Evolutionary conservation across 1,140 invertebrate species (phyloP).

Genomic region (Spodoptera frugiperda): DNA sequence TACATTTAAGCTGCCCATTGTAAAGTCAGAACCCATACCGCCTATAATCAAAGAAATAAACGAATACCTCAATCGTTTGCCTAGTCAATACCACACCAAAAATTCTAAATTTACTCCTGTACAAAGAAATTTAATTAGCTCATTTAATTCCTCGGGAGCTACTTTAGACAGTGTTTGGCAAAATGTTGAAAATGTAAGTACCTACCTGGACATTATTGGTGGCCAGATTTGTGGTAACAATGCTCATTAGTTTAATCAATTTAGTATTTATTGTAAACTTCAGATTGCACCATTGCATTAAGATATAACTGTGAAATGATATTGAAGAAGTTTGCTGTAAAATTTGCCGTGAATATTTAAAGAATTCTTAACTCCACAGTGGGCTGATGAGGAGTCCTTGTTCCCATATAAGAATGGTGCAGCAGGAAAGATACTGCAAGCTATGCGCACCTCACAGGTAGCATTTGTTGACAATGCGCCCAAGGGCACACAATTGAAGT

Average conservation of each 20-base stretch:
- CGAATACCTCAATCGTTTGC: conserved; percentile 74
- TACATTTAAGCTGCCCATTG: conserved; percentile 63
- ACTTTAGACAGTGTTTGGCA: conserved; percentile 64
- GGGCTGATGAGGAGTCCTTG: conserved; percentile 89
- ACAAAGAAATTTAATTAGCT: conserved; percentile 67
- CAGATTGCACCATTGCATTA: background rate
- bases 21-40: conserved; percentile 65
- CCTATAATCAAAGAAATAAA: conserved; percentile 76
- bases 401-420: conserved; percentile 88
- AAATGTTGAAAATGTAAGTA: conserved; percentile 71
- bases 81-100: conserved; percentile 70
- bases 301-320: background rate
- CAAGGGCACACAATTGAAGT: conserved; percentile 96
- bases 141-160: conserved; percentile 67
- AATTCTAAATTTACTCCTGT: conserved; percentile 68
- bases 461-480: conserved; percentile 91
- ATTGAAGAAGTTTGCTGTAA: background rate
- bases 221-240: background rate
- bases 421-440: conserved; percentile 90
- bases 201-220: conserved; percentile 23
- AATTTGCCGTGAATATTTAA: background rate
- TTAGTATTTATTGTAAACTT: too few species aligned
- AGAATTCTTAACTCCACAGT: conserved; percentile 86
- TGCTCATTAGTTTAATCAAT: too few species aligned
- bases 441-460: conserved; percentile 90